Evolutionary conservation across 2,797 vertebrate genomes (phyloP), one percentile per base, ranked within the genome.

Genomic region (Falco peregrinus): DNA sequence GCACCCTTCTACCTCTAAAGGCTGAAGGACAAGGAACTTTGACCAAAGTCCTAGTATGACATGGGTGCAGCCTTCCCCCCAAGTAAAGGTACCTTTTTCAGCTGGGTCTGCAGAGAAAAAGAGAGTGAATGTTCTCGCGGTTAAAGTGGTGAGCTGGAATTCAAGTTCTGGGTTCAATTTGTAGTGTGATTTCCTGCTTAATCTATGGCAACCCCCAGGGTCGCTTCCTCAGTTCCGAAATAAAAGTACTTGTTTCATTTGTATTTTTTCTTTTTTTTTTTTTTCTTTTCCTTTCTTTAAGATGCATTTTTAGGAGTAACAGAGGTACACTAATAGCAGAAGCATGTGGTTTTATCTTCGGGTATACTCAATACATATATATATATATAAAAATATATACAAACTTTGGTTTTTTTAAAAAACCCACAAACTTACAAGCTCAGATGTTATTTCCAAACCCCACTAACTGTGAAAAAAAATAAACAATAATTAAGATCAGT

Each of bases 171-270:
- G 71, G 89, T 87, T 84, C 65, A 67, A 75, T 63, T 33, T 59
- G 73, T 47, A 91, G 71, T 64, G 69, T 28, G 71, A 96, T 92
- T 96, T 94, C 89, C 91, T 92, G 68, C 28, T 73, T 68, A 65
- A 93, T 71, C 84, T 89, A 28, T 0, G 1, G 61, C 53, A 94
- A 89, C 5, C 73, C 71, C 48, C 35, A 35, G 56, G 61, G 82
- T 68, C 9, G 63, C 39, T 91, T 89, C 75, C 61, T 91, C 65
- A 57, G 63, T 61, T 87, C 48, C 48, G n/a, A 73, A 45, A 83
- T 21, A 37, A 60, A 89, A 90, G 43, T 29, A 84, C 24, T 68
- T 80, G 56, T 21, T 50, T 13, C 3, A n/a, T 26, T 37, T 35
- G n/a, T 1, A 6, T 16, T 57, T 71, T 53, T 69, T 4, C 4